A percentile compares a stretch with the other conserved stretches of the same genome.
Conservation (phyloP, 1,140 invertebrate genomes). For the Calephelis nemesis region DNA sequence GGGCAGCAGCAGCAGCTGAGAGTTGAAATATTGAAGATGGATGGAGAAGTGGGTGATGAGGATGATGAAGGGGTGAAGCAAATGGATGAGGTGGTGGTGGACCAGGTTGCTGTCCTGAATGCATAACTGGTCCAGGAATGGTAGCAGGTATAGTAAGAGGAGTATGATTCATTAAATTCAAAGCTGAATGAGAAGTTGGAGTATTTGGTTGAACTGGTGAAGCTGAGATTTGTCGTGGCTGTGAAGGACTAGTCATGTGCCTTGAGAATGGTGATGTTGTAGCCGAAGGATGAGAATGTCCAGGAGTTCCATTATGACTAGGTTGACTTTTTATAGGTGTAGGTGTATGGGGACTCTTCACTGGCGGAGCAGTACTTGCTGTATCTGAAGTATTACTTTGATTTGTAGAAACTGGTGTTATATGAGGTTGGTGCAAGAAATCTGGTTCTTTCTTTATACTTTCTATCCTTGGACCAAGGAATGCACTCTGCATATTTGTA, state of each 20-base stretch:
- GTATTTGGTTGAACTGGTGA: slow-evolving; percentile 74
- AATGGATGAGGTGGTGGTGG: slow-evolving; percentile 81
- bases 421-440: slow-evolving; percentile 68
- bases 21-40: slow-evolving; percentile 83
- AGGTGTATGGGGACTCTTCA: slow-evolving; percentile 76
- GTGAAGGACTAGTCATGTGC: slow-evolving; percentile 72
- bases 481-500: slow-evolving; percentile 63
- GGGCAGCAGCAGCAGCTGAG: slow-evolving; percentile 79
- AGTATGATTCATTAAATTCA: slow-evolving; percentile 81
- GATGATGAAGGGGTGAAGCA: slow-evolving; percentile 79
- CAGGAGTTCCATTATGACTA: slow-evolving; percentile 63
- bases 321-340: slow-evolving; percentile 76
- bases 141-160: slow-evolving; percentile 83
- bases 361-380: slow-evolving; percentile 53
- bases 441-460: slow-evolving; percentile 89
- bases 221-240: slow-evolving; percentile 72
- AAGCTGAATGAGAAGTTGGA: slow-evolving; percentile 79
- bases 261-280: slow-evolving; percentile 75
- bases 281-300: slow-evolving; percentile 70
- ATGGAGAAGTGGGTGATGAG: slow-evolving; percentile 84
- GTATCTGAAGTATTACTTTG: slow-evolving; percentile 65
- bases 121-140: slow-evolving; percentile 84
- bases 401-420: slow-evolving; percentile 62
- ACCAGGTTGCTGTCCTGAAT: slow-evolving; percentile 83
- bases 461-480: slow-evolving; percentile 81